Evolutionary conservation across 2,797 vertebrate species (phyloP).

Genomic region (Decapterus maruadsi): DNA sequence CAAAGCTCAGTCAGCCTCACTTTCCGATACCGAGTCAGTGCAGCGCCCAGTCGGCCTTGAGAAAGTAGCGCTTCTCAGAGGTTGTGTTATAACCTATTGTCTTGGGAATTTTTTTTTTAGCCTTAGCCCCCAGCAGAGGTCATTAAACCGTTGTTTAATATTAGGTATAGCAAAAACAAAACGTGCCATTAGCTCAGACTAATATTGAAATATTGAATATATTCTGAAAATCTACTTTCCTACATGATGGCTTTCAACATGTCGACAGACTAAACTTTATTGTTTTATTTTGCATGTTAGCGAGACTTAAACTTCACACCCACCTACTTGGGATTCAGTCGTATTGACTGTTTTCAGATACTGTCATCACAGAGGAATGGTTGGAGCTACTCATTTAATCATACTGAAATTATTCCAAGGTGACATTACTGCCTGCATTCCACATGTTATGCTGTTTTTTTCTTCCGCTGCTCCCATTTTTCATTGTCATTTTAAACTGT

Average conservation of each 20-base stretch:
- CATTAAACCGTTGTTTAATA: too few species aligned
- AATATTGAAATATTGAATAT: background rate
- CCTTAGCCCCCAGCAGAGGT: too few species aligned
- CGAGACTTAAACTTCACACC: conserved; percentile 25
- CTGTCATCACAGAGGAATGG: conserved; percentile 68
- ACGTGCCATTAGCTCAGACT: background rate
- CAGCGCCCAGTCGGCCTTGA: too few species aligned
- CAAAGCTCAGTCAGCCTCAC: too few species aligned
- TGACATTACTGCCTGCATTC: conserved; percentile 80
- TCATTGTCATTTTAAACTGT: conserved; percentile 85
- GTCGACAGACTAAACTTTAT: conserved; percentile 7
- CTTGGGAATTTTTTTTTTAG: too few species aligned
- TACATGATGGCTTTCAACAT: background rate
- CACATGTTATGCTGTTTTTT: conserved; percentile 67
- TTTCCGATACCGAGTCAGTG: too few species aligned
- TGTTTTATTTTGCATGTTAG: conserved; percentile 9
- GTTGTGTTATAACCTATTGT: too few species aligned
- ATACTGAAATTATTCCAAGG: conserved; percentile 83
- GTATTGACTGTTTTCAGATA: conserved; percentile 66
- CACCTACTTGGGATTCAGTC: conserved; percentile 37
- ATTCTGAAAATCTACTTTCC: background rate
- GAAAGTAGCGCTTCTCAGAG: too few species aligned
- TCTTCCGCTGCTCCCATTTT: conserved; percentile 76
- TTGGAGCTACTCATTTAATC: conserved; percentile 73
- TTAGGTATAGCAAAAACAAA: too few species aligned